Conservation (phyloP, 1,140 invertebrate species). For the Papilio dardanus region DNA sequence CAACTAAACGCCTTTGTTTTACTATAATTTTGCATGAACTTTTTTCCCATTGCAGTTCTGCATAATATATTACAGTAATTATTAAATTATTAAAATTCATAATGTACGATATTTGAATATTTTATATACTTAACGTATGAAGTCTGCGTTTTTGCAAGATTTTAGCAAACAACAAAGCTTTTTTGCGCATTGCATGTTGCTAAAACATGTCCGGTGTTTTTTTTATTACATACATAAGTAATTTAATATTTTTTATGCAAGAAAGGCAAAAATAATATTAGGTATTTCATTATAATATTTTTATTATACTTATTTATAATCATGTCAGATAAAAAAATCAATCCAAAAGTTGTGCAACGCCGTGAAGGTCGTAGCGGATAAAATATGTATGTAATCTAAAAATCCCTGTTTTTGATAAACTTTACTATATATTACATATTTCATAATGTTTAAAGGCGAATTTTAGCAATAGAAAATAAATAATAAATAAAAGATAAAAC, state of each 20-base stretch:
- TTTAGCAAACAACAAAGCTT: not conserved
- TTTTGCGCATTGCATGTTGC: not conserved
- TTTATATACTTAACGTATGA: not conserved
- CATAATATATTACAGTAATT: no score
- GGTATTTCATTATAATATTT: no score
- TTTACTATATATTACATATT: not conserved
- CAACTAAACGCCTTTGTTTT: no score
- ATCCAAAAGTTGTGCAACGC: not conserved
- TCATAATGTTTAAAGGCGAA: not conserved
- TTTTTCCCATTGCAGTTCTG: no score
- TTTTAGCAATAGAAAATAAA: no score
- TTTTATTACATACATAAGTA: not conserved
- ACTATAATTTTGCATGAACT: no score
- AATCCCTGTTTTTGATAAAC: conserved; percentile 1
- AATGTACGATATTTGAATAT: not conserved
- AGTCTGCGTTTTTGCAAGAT: not conserved
- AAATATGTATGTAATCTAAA: conserved; percentile 16
- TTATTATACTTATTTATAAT: no score
- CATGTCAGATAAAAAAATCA: not conserved
- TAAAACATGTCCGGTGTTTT: not conserved
- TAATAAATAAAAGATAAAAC: no score
- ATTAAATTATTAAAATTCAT: no score
- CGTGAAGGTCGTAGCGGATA: not conserved
- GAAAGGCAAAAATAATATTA: not conserved
- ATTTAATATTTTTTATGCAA: not conserved